Conservation (phyloP, 2,888 invertebrate genomes). For the Aleiodes leptofemur region DNA sequence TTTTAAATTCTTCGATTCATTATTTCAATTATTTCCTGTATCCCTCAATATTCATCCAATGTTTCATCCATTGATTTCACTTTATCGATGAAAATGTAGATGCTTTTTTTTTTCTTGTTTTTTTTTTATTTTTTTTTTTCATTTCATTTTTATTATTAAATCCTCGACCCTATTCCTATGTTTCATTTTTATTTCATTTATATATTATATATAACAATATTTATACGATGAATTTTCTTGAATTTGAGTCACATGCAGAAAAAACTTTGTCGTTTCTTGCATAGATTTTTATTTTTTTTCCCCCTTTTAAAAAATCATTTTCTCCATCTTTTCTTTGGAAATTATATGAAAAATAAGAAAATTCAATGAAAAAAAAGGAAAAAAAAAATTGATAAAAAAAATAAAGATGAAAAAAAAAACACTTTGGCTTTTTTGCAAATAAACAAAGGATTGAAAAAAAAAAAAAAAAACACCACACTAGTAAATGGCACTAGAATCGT, state of each 20-base stretch:
- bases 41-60: constrained; percentile 36
- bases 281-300: constrained; percentile 70
- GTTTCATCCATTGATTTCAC: constrained; percentile 21
- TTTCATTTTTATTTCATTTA: constrained; percentile 33
- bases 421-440: constrained; percentile 76
- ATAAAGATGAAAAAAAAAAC: constrained; percentile 72
- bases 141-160: background rate
- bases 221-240: constrained; percentile 75
- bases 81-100: constrained; percentile 38
- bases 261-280: constrained; percentile 74
- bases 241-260: constrained; percentile 75
- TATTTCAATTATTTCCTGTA: constrained; percentile 21
- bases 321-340: constrained; percentile 11
- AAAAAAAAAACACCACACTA: constrained; percentile 75
- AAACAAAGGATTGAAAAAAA: constrained; percentile 59
- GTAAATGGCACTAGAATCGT: constrained; percentile 79
- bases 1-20: constrained; percentile 38
- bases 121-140: constrained; percentile 43
- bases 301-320: constrained; percentile 1
- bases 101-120: constrained; percentile 27
- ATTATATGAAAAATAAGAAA: background rate
- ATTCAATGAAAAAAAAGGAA: background rate
- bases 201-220: constrained; percentile 77
- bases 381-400: constrained; percentile 35
- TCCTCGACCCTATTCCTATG: constrained; percentile 28